Evolutionary conservation across 2,888 invertebrate genomes (phyloP).

Genomic region (Hypomecis atomaria): DNA sequence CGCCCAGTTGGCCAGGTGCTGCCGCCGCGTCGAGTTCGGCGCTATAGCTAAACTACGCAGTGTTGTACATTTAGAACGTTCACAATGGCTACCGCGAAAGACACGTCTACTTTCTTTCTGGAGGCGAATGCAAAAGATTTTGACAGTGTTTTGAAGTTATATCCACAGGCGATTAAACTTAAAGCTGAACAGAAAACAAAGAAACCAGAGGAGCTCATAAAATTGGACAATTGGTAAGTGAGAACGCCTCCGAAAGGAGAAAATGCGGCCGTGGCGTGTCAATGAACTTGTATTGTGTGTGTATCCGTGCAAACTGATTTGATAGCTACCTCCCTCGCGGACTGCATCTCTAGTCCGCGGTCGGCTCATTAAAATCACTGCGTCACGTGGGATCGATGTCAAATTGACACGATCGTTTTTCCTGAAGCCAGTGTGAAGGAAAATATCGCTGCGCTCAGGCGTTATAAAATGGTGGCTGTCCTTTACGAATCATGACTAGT

Average conservation of each 20-base stretch:
- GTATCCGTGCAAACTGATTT: constrained; percentile 86
- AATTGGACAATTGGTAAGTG: constrained; percentile 97
- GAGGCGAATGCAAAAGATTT: constrained; percentile 94
- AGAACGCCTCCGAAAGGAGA: constrained; percentile 82
- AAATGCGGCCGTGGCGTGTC: constrained; percentile 86
- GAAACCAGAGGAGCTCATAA: constrained; percentile 97
- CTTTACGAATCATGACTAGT: constrained; percentile 73
- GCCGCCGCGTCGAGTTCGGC: constrained; percentile 86
- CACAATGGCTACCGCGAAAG: constrained; percentile 94
- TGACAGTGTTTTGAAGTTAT: constrained; percentile 94
- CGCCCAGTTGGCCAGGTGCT: constrained; percentile 85
- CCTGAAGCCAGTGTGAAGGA: constrained; percentile 82
- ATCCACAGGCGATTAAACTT: constrained; percentile 95
- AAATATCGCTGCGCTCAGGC: constrained; percentile 82
- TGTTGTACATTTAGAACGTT: constrained; percentile 85
- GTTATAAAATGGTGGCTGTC: constrained; percentile 85
- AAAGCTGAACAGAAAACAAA: constrained; percentile 96
- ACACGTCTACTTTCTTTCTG: constrained; percentile 97
- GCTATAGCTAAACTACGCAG: constrained; percentile 84
- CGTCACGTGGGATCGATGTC: constrained; percentile 91
- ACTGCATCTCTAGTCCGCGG: constrained; percentile 86
- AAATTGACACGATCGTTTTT: constrained; percentile 85
- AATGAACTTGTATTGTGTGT: constrained; percentile 86
- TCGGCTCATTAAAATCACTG: constrained; percentile 88
- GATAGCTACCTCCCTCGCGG: constrained; percentile 87